phyloP scores from a whole-genome alignment of 2,888 invertebrate genomes.

The Minunthozetes semirufus region DNA sequence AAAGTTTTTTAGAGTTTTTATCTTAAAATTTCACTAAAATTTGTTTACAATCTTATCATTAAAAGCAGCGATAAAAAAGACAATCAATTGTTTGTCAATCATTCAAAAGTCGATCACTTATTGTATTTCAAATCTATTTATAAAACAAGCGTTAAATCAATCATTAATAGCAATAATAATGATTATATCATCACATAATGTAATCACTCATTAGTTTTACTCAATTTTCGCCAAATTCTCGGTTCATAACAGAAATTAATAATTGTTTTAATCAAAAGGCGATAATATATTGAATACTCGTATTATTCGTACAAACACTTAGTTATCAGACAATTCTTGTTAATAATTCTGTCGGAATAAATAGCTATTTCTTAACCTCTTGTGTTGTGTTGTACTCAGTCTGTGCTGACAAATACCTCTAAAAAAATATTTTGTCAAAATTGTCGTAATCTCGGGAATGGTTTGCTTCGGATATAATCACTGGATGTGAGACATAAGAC shows the following conservation, averaged over 20 bases:
- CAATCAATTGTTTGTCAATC: neutral
- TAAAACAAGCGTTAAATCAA: conserved; percentile 13
- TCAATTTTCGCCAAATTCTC: conserved; percentile 15
- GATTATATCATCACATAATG: conserved; percentile 21
- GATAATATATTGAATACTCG: neutral
- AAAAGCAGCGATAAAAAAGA: conserved; percentile 26
- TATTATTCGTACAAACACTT: neutral
- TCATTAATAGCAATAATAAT: conserved; percentile 9
- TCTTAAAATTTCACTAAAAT: neutral
- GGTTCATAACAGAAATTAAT: neutral
- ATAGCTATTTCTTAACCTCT: neutral
- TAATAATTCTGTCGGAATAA: neutral
- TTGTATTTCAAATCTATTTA: neutral
- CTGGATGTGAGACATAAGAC: neutral
- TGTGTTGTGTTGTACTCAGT: neutral
- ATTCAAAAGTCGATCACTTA: neutral
- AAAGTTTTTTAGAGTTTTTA: neutral
- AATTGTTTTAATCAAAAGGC: neutral
- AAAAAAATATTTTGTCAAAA: conserved; percentile 13
- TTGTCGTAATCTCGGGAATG: conserved; percentile 1
- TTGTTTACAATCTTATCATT: neutral
- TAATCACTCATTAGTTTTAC: conserved; percentile 15
- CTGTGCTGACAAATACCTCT: neutral
- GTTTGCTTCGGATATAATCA: neutral
- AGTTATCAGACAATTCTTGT: neutral